Percentiles rank a stretch among this genome's conserved stretches.
phyloP scores from a whole-genome alignment of 2,797 vertebrate species.

The Cirrhinus molitorella region DNA sequence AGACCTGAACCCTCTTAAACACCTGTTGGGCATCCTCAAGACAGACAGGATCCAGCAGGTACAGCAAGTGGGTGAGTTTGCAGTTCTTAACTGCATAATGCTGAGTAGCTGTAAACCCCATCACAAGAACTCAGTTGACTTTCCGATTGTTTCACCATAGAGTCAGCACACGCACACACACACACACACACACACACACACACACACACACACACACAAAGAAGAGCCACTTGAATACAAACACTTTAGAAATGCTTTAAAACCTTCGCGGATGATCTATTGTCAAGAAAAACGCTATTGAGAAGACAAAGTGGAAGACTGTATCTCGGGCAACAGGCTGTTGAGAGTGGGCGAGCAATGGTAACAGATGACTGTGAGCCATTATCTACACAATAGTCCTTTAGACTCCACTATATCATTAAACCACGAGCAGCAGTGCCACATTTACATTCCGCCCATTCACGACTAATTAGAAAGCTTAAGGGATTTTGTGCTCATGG shows the following conservation, averaged over 20 bases:
- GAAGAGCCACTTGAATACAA: conserved; percentile 7
- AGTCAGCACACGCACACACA: neutral
- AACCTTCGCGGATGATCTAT: neutral
- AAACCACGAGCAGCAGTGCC: conserved; percentile 15
- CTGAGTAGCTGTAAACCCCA: neutral
- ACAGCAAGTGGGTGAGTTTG: neutral
- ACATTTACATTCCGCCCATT: conserved; percentile 27
- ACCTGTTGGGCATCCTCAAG: too few species aligned
- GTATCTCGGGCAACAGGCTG: conserved; percentile 43
- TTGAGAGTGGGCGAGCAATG: conserved; percentile 33
- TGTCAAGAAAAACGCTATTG: conserved; percentile 6
- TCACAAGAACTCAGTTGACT: neutral
- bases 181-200: neutral
- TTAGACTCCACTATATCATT: conserved; percentile 36
- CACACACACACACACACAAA: neutral
- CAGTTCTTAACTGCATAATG: neutral
- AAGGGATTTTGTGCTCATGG: conserved; percentile 37
- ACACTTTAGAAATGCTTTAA: conserved; percentile 12
- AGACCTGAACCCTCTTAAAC: too few species aligned
- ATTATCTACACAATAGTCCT: conserved; percentile 18
- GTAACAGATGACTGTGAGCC: conserved; percentile 37
- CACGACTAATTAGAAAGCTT: conserved; percentile 46
- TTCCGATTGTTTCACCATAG: neutral
- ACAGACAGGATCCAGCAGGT: neutral
- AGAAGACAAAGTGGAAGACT: conserved; percentile 18